phyloP scores from a whole-genome alignment of 2,888 invertebrate species.

The Corbicula japonica region DNA sequence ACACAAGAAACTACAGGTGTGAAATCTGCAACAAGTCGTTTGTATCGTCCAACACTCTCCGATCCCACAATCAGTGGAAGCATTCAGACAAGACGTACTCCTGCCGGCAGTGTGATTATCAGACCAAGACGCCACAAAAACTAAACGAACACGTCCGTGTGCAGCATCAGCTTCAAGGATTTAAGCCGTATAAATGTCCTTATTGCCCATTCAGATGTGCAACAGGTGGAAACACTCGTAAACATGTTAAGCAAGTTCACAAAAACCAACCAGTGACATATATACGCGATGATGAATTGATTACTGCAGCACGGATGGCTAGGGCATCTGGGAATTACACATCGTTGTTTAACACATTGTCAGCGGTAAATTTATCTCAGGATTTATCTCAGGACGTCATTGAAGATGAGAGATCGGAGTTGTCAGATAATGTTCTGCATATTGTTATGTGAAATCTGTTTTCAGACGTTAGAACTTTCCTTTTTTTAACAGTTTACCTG shows the following conservation, averaged over 20 bases:
- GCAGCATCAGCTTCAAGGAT: slow-evolving; percentile 78
- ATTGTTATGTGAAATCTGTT: slow-evolving; percentile 22
- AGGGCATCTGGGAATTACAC: slow-evolving; percentile 61
- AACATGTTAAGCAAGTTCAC: slow-evolving; percentile 77
- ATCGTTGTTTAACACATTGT: slow-evolving; percentile 38
- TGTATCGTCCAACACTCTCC: slow-evolving; percentile 63
- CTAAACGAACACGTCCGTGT: slow-evolving; percentile 77
- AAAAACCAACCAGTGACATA: slow-evolving; percentile 73
- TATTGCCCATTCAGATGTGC: slow-evolving; percentile 79
- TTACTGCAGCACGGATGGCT: slow-evolving; percentile 64
- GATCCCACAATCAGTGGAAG: slow-evolving; percentile 72
- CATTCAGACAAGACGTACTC: slow-evolving; percentile 71
- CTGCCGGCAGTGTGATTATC: slow-evolving; percentile 76
- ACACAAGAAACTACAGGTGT: slow-evolving; percentile 67
- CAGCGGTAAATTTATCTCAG: background rate
- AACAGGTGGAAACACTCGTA: slow-evolving; percentile 78
- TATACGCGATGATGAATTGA: slow-evolving; percentile 62
- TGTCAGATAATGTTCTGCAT: slow-evolving; percentile 28
- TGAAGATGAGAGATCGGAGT: slow-evolving; percentile 22
- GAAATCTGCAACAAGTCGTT: slow-evolving; percentile 68
- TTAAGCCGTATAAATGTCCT: slow-evolving; percentile 77
- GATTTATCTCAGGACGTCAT: slow-evolving; percentile 1
- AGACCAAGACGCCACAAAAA: slow-evolving; percentile 69
- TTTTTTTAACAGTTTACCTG: no score
- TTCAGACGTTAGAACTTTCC: no score